These are phyloP conservation scores for Megalopta genalis DNA, from an alignment of 1,140 invertebrate species.

Conservation along the genomic window DNA sequence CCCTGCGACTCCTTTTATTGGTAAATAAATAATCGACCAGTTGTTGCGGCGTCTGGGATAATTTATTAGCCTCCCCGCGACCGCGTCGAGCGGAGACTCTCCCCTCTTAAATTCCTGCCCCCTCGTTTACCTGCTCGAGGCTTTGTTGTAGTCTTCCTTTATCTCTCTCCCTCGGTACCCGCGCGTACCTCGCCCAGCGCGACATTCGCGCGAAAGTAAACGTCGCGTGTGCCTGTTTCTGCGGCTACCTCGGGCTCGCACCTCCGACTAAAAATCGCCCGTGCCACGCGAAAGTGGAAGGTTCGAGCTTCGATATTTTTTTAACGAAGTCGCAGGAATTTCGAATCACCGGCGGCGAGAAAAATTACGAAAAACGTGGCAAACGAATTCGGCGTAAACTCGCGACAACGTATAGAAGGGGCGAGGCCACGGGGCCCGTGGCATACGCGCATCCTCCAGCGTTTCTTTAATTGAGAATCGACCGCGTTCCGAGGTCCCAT, in stretches of 20 bases:
- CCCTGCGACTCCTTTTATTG: constrained; percentile 68
- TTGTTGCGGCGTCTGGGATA: constrained; percentile 68
- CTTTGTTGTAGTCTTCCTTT: background rate
- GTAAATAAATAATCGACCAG: constrained; percentile 76
- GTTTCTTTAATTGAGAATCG: constrained; percentile 75
- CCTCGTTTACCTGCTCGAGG: constrained; percentile 47
- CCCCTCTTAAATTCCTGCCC: constrained; percentile 61
- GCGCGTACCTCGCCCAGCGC: background rate
- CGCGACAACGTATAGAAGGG: too few species aligned
- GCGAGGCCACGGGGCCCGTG: too few species aligned
- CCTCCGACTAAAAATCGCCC: too few species aligned
- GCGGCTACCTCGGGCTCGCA: too few species aligned
- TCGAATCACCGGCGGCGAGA: too few species aligned
- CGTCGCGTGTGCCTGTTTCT: too few species aligned
- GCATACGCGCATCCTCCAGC: background rate
- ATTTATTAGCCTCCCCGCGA: constrained; percentile 71
- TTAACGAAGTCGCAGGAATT: too few species aligned
- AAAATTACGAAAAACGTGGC: too few species aligned
- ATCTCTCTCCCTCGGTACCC: background rate
- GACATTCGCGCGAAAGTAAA: too few species aligned
- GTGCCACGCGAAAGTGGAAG: too few species aligned
- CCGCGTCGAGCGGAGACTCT: constrained; percentile 22
- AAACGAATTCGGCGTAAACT: too few species aligned
- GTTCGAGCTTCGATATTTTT: too few species aligned
- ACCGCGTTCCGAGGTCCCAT: constrained; percentile 40